phyloP scores from a whole-genome alignment of 2,797 vertebrate species.

The Fratercula arctica region DNA sequence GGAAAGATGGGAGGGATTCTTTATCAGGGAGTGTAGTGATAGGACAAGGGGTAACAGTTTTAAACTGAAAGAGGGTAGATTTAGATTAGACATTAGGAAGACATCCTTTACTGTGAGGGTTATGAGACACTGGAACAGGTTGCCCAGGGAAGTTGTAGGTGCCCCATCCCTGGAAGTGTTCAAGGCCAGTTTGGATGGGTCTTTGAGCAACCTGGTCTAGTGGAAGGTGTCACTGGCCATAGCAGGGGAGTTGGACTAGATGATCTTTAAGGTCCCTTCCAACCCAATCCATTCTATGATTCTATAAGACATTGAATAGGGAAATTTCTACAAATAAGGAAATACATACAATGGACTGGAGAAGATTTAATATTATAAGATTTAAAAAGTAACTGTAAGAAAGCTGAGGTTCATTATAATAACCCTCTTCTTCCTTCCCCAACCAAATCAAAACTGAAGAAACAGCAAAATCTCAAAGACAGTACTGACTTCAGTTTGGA shows the following conservation, averaged over 20 bases:
- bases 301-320: not conserved
- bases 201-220: not conserved
- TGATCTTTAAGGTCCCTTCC: not conserved
- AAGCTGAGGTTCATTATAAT: not conserved
- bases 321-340: not conserved
- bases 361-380: not conserved
- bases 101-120: not conserved
- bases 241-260: fast-evolving
- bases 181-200: not conserved
- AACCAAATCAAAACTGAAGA: not conserved
- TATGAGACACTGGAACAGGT: not conserved
- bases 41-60: not conserved
- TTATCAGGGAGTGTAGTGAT: not conserved
- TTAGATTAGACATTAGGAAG: not conserved
- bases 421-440: not conserved
- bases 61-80: not conserved
- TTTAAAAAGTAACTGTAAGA: not conserved
- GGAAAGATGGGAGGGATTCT: not conserved
- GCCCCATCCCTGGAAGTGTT: not conserved
- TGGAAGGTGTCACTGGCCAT: not conserved
- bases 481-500: not conserved
- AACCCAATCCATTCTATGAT: not conserved
- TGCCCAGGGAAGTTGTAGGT: not conserved
- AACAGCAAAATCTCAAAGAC: not conserved
- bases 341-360: not conserved